These are phyloP conservation scores for Agrochola lota DNA, from an alignment of 2,888 invertebrate genomes.

Conservation along the genomic window DNA sequence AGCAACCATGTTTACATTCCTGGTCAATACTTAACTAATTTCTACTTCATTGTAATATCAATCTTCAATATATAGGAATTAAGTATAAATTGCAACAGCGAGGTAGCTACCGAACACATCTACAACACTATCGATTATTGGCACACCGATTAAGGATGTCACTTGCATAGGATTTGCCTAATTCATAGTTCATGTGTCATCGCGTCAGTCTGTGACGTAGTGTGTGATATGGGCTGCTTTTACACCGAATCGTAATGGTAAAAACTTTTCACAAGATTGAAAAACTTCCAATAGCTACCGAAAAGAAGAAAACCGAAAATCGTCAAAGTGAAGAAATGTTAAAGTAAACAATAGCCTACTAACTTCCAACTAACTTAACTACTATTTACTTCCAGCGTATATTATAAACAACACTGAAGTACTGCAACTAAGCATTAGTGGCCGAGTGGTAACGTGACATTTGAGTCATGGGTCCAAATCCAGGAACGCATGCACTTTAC, in stretches of 20 bases:
- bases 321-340: neutral
- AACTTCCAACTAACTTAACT: no score
- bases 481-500: neutral
- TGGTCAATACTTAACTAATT: neutral
- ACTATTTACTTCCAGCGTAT: neutral
- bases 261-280: neutral
- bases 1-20: slow-evolving; percentile 26
- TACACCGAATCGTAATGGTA: slow-evolving; percentile 40
- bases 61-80: fast-evolving
- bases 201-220: slow-evolving; percentile 54
- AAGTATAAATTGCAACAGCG: slow-evolving; percentile 19
- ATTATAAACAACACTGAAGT: neutral
- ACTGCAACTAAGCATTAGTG: neutral
- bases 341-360: neutral
- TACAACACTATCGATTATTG: slow-evolving; percentile 65
- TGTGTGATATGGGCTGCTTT: slow-evolving; percentile 23
- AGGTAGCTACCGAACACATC: slow-evolving; percentile 26
- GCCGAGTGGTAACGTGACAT: no score
- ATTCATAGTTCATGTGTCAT: slow-evolving; percentile 70
- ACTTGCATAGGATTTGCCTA: slow-evolving; percentile 70
- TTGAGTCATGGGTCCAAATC: no score
- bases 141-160: slow-evolving; percentile 67
- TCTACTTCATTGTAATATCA: neutral
- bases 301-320: neutral
- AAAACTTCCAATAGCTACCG: neutral